Conservation (phyloP, 2,888 invertebrate genomes). For the Dryobotodes eremita region DNA sequence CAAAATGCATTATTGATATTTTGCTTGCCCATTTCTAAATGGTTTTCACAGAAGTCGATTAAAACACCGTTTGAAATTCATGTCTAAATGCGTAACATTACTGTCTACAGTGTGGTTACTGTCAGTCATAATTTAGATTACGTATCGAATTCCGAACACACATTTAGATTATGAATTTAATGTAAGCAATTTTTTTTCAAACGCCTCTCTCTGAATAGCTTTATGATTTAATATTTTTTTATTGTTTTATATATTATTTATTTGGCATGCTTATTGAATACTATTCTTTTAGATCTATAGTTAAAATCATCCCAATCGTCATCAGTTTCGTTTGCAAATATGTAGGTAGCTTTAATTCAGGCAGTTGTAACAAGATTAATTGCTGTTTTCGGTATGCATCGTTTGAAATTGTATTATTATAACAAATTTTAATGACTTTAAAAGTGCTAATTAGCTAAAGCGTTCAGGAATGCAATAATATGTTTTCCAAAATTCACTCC, state of each 20-base stretch:
- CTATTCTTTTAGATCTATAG: neutral
- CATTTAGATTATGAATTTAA: conserved; percentile 49
- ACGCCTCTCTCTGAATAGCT: neutral
- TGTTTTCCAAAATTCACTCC: neutral
- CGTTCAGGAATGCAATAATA: neutral
- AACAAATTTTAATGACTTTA: neutral
- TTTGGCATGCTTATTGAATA: neutral
- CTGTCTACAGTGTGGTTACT: conserved; percentile 46
- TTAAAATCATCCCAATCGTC: no score
- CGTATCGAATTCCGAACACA: conserved; percentile 48
- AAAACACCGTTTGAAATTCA: conserved; percentile 41
- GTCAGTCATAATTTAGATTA: conserved; percentile 61
- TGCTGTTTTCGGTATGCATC: neutral
- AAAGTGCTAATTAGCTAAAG: neutral
- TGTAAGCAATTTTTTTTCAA: conserved; percentile 47
- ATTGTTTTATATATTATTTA: conserved; percentile 14
- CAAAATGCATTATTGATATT: conserved; percentile 38
- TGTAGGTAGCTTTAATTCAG: neutral
- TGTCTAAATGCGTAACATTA: conserved; percentile 56
- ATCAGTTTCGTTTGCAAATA: neutral
- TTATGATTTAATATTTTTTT: conserved; percentile 12
- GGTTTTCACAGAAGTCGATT: conserved; percentile 40
- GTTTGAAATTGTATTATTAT: neutral
- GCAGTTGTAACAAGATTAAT: neutral
- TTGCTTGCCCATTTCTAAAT: conserved; percentile 44